Base-by-base conservation (phyloP, 2,888 invertebrate species). In the Nomada goodeniana region DNA sequence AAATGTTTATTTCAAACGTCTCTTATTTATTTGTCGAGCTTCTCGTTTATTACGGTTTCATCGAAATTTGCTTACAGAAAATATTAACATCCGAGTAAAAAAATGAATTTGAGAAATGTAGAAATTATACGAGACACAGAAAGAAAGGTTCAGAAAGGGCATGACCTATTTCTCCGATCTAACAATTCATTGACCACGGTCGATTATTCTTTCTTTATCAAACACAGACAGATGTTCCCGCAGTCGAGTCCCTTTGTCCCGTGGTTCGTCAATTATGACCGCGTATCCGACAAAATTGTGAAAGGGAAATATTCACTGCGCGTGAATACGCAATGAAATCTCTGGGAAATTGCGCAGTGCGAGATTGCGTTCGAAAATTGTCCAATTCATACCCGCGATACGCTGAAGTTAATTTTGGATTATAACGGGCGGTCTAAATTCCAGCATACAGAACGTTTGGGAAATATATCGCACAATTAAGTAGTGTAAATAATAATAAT, bases 241-340 rank as follows among this genome's bases (percentile, higher is more conserved):
- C 29, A 11, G n/a, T 15, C 26, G n/a, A 42, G 29, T 47, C 42
- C 65, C 79, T 75, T 71, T 75, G 61, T 75, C 42, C 26, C 53
- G 3, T 11, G 26, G 50, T 59, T 50, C 29, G 57, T 70, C 69
- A 70, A 73, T 76, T 80, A 80, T 47, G 61, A 55, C 11, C 60
- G 61, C 55, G 44, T 60, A 64, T 13, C 42, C 29, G 29, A 61
- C 76, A n/a, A 67, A 70, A 80, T 65, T 59, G 44, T 67, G 65
- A 73, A 69, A 76, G 76, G 67, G 63, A 71, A 81, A 76, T 63
- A 67, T 76, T 79, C 69, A 13, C 60, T 36, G 15, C 44, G 63
- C 47, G 53, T 36, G 44, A 65, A 70, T 72, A 42, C 63, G 42
- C 73, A 71, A 75, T 68, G 59, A 65, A 67, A 71, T 84, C 61